These are phyloP conservation scores for Guaruba guarouba DNA, from an alignment of 2,113 vertebrate species.

Conservation along the genomic window DNA sequence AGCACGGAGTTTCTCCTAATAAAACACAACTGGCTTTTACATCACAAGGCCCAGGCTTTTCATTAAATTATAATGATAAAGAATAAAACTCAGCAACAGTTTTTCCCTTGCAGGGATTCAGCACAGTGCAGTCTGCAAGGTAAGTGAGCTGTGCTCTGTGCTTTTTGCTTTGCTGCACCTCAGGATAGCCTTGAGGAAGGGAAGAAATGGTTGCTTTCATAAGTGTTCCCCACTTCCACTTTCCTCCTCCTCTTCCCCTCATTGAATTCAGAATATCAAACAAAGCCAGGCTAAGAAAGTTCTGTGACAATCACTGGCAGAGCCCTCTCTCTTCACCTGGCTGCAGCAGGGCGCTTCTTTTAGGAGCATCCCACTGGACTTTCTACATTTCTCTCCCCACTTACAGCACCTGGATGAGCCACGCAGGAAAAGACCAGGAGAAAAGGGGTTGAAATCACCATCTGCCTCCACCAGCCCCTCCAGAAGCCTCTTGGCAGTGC, in stretches of 20 bases:
- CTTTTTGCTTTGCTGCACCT: not conserved
- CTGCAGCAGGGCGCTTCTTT: not conserved
- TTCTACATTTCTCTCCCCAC: not conserved
- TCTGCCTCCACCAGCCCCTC: not conserved
- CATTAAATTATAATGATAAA: not conserved
- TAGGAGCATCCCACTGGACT: not conserved
- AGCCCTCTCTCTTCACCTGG: not conserved
- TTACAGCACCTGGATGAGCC: not conserved
- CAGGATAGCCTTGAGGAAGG: not conserved
- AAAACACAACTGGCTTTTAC: not conserved
- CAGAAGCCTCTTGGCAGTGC: not conserved
- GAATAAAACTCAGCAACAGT: not conserved
- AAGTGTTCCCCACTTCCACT: not conserved
- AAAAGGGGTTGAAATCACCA: not conserved
- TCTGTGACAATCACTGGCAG: accelerated
- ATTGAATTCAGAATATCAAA: not conserved
- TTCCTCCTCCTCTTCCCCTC: not conserved
- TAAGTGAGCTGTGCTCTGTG: not conserved
- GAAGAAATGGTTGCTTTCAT: not conserved
- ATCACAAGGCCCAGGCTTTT: not conserved
- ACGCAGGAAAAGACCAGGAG: accelerated
- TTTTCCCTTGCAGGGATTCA: not conserved
- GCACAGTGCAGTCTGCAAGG: not conserved
- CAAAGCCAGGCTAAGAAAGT: not conserved
- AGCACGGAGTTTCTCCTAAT: not conserved